Base-by-base conservation (phyloP, 1,140 invertebrate genomes). In the Drosophila kikkawai region DNA sequence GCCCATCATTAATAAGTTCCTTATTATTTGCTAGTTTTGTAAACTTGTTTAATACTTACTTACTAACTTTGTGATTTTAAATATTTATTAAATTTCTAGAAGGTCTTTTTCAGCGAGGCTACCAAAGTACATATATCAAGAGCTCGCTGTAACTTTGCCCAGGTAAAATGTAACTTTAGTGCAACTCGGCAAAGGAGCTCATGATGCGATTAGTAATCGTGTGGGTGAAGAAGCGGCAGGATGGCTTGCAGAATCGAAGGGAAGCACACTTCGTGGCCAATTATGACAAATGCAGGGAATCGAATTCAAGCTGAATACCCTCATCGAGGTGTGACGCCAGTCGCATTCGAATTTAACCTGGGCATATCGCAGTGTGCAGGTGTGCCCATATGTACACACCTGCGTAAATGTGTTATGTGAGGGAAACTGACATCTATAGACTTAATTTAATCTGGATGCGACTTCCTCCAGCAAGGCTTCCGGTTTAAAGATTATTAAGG, bases 221-320 rank as follows among this genome's bases (percentile, higher is more conserved):
- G 68, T 64, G 47, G 32, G 19, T 44, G 39, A 22, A n/a, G 22
- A 29, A 22, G 15, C 41, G 39, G 17, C 51, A 4, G 41, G 19
- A 17, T 17, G 9, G 56, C 6, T 12, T 53, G 32, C 5, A 9
- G n/a, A 37, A 41, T 36, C 4, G 45, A 3, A 26, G 15, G 39
- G 32, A 32, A 60, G 57, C 61, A 75, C 64, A 67, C 51, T 41
- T 44, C 36, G 36, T 32, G 66, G 57, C 53, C 82, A 88, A 87
- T 87, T 88, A 87, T 87, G 84, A 87, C 80, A 87, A 88, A 88
- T 87, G 80, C 84, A 88, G 64, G 64, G 47, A 88, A 88, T 84
- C 71, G 80, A 87, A 66, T 69, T 90, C 48, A 79, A 74, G 13
- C 76, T 78, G 77, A 66, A 70, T 83, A 77, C 50, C 76, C 71